Evolutionary conservation across 1,140 invertebrate species (phyloP), one percentile per base, ranked within the genome.

Genomic region (Drosophila busckii): DNA sequence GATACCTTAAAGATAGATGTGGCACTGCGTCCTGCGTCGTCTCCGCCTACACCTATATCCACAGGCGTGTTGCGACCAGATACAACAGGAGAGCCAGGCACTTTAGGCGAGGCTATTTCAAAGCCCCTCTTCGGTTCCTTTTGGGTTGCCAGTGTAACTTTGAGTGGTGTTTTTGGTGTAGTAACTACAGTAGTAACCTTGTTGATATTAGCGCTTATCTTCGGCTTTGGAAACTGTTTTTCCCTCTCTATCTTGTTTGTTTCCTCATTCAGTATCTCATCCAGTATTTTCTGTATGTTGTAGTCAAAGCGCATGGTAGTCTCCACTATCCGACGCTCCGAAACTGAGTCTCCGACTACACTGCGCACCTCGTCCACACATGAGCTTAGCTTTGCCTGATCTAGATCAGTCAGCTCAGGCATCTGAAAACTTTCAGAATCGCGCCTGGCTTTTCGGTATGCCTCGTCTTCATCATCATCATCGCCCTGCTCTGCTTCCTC

Each of bases 341-440:
- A 89, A 15, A 93, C 85, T 0, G 91, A 89, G 52, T 96, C 94
- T 19, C 95, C 95, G 38, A 97, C 90, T 19, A 97, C 90, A 82
- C 93, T 92, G 49, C 93, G 90, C 8, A 97, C 90, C 78, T 93
- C 91, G 82, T 97, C 95, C 5, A 97, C 89, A 76, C 96, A 97
- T 1, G 94, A 95, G 66, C 93, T 91, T 2, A 97, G 88, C 83
- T 92, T 93, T 0, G 90, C 92, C 89, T 91, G 90, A 34, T 94
- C 93, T 1, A 91, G 60, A 37, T 94, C 93, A 50, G 89, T 89
- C 4, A 94, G 88, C 66, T 89, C 68, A 58, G 88, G 87, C 73
- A 89, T 87, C 82, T 91, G 67, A 80, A 86, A 80, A 45, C 69
- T 84, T 20, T 87, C 86, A 0, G 86, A 87, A 49, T 87, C 86